Percentiles rank a stretch among this genome's conserved stretches.
Evolutionary conservation across 2,888 invertebrate species (phyloP).

Genomic region (Tetragnatha montana): DNA sequence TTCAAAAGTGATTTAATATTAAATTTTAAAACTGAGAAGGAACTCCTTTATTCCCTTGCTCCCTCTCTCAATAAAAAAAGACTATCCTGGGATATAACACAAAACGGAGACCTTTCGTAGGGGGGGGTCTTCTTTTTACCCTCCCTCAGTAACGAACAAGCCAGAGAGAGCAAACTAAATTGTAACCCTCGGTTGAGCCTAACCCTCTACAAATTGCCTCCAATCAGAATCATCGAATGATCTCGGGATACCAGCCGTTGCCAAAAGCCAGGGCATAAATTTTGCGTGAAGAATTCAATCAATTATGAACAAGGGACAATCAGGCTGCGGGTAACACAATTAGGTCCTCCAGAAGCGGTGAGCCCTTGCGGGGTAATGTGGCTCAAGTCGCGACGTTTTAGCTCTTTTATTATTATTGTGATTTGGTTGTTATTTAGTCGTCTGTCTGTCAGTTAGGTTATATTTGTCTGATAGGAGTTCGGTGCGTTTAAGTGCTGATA

Average conservation of each 20-base stretch:
- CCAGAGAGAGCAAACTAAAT: constrained; percentile 56
- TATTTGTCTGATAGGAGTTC: too few species aligned
- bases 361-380: constrained; percentile 17
- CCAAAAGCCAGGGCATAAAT: constrained; percentile 59
- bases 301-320: constrained; percentile 68
- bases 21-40: constrained; percentile 21
- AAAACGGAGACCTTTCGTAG: not conserved
- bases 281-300: constrained; percentile 70
- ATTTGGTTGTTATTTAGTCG: not conserved
- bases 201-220: constrained; percentile 64
- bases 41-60: constrained; percentile 5
- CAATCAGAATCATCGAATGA: constrained; percentile 64
- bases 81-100: not conserved
- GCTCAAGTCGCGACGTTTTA: constrained; percentile 30
- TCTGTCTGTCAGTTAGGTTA: not conserved
- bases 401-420: not conserved
- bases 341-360: constrained; percentile 58
- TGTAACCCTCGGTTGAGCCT: constrained; percentile 67
- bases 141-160: constrained; percentile 41
- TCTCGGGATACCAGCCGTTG: constrained; percentile 49
- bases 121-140: not conserved
- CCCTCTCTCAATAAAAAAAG: not conserved
- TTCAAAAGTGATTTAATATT: constrained; percentile 43
- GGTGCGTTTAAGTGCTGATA: too few species aligned
- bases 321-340: constrained; percentile 60